A percentile compares a stretch with the other conserved stretches of the same genome.
phyloP scores from a whole-genome alignment of 2,888 invertebrate genomes.

The Podotricha telesiphe region DNA sequence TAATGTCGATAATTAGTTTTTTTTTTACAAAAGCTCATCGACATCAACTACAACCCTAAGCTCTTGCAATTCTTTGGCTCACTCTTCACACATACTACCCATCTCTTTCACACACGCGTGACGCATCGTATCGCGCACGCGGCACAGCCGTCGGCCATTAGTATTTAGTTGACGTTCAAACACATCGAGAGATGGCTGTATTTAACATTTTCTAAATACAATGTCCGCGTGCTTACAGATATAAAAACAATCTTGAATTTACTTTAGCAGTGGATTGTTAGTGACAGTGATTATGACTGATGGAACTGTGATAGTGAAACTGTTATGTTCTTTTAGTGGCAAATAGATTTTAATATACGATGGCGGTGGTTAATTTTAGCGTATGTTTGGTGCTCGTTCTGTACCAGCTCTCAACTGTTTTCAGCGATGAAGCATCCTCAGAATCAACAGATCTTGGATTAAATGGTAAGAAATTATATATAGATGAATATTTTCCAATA shows the following conservation, averaged over 20 bases:
- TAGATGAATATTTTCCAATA: neutral
- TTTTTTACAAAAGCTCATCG: conserved; percentile 13
- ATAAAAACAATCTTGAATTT: conserved; percentile 27
- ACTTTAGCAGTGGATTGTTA: conserved; percentile 39
- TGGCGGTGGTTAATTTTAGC: conserved; percentile 76
- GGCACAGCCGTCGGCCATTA: conserved; percentile 33
- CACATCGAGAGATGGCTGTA: conserved; percentile 27
- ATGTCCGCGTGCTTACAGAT: conserved; percentile 60
- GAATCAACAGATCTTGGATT: conserved; percentile 70
- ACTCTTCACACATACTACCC: conserved; percentile 49
- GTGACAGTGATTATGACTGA: conserved; percentile 57
- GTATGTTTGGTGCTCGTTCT: conserved; percentile 71
- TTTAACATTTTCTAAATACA: conserved; percentile 45
- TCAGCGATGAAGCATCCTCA: conserved; percentile 68
- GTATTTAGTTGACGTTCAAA: conserved; percentile 34
- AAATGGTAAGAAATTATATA: conserved; percentile 57
- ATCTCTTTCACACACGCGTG: conserved; percentile 53
- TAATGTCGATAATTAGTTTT: too few species aligned
- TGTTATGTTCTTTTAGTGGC: conserved; percentile 60
- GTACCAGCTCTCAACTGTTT: conserved; percentile 67
- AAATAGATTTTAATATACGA: conserved; percentile 66
- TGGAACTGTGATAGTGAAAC: conserved; percentile 56
- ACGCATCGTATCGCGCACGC: conserved; percentile 45
- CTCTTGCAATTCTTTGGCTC: conserved; percentile 55
- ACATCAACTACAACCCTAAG: conserved; percentile 42